Evolutionary conservation across 1,140 invertebrate species (phyloP).

Genomic region (Philotrypesis tridentata): DNA sequence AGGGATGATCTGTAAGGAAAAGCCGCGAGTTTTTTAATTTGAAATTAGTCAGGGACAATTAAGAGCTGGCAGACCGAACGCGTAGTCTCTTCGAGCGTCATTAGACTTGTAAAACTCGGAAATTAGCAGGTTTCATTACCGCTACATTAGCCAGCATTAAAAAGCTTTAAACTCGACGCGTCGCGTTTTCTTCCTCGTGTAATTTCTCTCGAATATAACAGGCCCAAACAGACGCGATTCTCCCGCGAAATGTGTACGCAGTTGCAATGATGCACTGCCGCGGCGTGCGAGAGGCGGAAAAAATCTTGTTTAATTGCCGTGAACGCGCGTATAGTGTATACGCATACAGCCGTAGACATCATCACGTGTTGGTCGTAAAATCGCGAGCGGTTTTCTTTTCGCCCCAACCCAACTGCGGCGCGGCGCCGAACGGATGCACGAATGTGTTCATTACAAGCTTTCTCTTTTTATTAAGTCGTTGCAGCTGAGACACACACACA

Average conservation of each 20-base stretch:
- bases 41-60: too few species aligned
- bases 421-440: not conserved
- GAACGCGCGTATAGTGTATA: not conserved
- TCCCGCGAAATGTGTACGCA: not conserved
- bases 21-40: too few species aligned
- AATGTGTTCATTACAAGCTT: slow-evolving; percentile 17
- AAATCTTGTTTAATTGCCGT: slow-evolving; percentile 18
- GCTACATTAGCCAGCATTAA: not conserved
- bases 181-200: not conserved
- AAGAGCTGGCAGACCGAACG: too few species aligned
- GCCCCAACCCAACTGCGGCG: too few species aligned
- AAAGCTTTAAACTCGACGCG: not conserved
- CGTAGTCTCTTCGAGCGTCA: not conserved
- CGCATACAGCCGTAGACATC: too few species aligned
- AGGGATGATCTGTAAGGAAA: too few species aligned
- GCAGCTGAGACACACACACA: not conserved
- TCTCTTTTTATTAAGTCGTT: slow-evolving; percentile 24
- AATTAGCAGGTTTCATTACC: slow-evolving; percentile 3
- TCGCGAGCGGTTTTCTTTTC: slow-evolving; percentile 15
- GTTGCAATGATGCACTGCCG: slow-evolving; percentile 18
- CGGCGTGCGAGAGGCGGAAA: not conserved
- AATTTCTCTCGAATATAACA: too few species aligned
- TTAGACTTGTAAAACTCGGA: not conserved
- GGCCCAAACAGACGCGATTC: not conserved
- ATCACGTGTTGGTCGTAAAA: slow-evolving; percentile 16